phyloP scores from a whole-genome alignment of 2,888 invertebrate species.

The Epsilonema sp. region DNA sequence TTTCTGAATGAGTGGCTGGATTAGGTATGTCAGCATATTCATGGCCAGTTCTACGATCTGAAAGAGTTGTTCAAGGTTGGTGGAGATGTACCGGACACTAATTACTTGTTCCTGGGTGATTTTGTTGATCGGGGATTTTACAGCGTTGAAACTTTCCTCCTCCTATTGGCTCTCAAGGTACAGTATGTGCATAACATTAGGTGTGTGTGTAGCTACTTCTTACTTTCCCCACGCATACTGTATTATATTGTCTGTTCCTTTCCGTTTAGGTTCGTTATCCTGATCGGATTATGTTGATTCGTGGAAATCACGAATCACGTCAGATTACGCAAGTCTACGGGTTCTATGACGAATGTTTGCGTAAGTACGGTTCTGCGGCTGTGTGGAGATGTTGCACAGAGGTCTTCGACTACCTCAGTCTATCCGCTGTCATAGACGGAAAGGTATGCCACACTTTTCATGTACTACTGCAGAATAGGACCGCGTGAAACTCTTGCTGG shows the following conservation, averaged over 20 bases:
- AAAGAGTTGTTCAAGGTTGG: constrained; percentile 83
- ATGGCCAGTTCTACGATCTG: constrained; percentile 91
- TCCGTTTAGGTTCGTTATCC: constrained; percentile 78
- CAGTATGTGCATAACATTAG: too few species aligned
- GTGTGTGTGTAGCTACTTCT: too few species aligned
- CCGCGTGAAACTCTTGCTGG: background rate
- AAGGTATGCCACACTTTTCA: constrained; percentile 38
- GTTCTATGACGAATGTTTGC: constrained; percentile 93
- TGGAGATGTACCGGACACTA: constrained; percentile 95
- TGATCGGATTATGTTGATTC: constrained; percentile 82
- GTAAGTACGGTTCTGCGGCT: constrained; percentile 92
- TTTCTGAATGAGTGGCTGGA: too few species aligned
- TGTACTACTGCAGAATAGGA: too few species aligned
- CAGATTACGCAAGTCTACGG: constrained; percentile 79
- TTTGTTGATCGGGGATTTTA: constrained; percentile 98
- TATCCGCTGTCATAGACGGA: constrained; percentile 90
- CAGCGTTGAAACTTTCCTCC: constrained; percentile 87
- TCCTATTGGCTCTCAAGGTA: constrained; percentile 81
- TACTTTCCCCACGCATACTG: too few species aligned
- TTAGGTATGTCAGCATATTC: constrained; percentile 90
- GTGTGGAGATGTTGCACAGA: constrained; percentile 99
- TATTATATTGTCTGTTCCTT: too few species aligned
- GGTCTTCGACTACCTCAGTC: constrained; percentile 55
- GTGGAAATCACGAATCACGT: constrained; percentile 90
- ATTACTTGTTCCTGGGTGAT: constrained; percentile 97